Evolutionary conservation across 1,140 invertebrate species (phyloP), one percentile per base, ranked within the genome.

Genomic region (Drosophila sp.): DNA sequence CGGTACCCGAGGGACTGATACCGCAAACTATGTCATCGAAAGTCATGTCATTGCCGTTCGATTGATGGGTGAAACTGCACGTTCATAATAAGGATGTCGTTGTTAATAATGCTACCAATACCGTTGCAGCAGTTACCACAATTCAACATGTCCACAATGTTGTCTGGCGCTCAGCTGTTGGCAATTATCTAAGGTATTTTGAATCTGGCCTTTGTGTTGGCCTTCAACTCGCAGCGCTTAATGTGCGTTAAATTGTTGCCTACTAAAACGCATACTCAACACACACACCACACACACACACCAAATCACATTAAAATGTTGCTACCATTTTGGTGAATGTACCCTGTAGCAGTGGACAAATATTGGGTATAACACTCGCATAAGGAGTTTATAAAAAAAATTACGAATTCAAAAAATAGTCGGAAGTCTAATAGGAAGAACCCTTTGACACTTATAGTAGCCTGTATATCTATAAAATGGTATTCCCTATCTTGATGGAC

Each of bases 231-330:
- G 18, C 48, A 59, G 54, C n/a, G 14, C 13, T 53, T 69, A 61
- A 69, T 61, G 56, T 54, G 46, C 53, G 56, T 69, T 59, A 69
- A 69, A 61, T 61, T 36, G 57, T 61, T 48, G 57, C 57, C 21
- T 54, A 38, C 7, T 16, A 41, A 14, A 43, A 46, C 14, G 48
- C 43, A 61, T 6, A 38, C 36, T n/a, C 11, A 38, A 38, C 36
- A n/a, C n/a, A n/a, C n/a, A n/a, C n/a, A n/a, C n/a, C n/a, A n/a
- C 4, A 18, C 16, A 21, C 16, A 40, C 53, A 48, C 29, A 7
- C 40, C 45, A 25, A 45, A n/a, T 16, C 38, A 36, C 25, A 59
- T 59, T 69, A 45, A 69, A 61, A 45, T 54, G 48, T 54, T 38
- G 46, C 34, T 40, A 25, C 32, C 48, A 53, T 45, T 66, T 53